A percentile compares a stretch with the other conserved stretches of the same genome.
These are phyloP conservation scores for Cyphomyrus discorhynchus DNA, from an alignment of 2,113 vertebrate species.

Conservation along the genomic window DNA sequence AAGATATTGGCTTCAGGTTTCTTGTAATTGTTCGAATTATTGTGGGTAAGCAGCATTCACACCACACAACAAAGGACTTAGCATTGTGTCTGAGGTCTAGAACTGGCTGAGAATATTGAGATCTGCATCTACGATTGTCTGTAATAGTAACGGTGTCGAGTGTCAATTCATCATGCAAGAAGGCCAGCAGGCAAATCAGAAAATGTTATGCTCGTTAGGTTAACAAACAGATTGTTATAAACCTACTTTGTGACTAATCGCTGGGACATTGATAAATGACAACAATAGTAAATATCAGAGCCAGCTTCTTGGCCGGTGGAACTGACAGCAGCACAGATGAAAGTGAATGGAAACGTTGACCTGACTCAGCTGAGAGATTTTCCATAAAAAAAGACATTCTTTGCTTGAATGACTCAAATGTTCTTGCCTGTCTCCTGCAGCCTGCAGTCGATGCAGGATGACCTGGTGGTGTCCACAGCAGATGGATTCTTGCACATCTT, in stretches of 20 bases:
- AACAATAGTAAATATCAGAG: background rate
- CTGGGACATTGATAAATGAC: background rate
- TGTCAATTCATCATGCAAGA: background rate
- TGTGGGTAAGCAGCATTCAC: background rate
- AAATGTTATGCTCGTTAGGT: background rate
- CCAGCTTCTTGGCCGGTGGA: background rate
- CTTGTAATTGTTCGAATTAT: background rate
- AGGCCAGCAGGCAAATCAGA: background rate
- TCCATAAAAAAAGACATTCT: background rate
- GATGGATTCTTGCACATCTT: constrained; percentile 90
- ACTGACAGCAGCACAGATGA: background rate
- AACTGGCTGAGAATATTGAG: background rate
- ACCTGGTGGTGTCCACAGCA: constrained; percentile 83
- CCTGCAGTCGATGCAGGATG: constrained; percentile 85
- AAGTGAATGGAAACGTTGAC: background rate
- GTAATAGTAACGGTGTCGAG: background rate
- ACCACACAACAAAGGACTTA: background rate
- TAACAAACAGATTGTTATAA: background rate
- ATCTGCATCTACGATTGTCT: background rate
- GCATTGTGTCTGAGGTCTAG: background rate
- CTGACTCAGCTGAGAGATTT: background rate
- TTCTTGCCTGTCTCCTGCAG: constrained; percentile 48
- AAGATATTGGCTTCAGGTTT: background rate
- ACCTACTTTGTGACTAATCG: background rate
- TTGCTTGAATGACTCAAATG: background rate